These are phyloP conservation scores for Leptinotarsa haldemani DNA, from an alignment of 2,888 invertebrate species.

Conservation along the genomic window DNA sequence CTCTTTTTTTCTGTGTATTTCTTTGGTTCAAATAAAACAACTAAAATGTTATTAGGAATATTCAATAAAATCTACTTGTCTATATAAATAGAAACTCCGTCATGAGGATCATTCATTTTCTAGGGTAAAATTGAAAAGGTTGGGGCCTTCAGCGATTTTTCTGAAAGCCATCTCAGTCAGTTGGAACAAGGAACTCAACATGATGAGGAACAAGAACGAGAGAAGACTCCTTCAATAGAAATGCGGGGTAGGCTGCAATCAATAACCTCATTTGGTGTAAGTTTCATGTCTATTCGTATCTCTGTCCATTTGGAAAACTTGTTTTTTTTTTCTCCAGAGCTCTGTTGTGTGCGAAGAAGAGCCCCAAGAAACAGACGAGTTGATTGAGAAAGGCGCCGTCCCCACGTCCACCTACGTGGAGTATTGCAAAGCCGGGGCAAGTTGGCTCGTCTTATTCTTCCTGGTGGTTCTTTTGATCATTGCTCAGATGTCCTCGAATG, in stretches of 20 bases:
- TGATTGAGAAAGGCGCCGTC: slow-evolving; percentile 75
- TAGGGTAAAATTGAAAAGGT: slow-evolving; percentile 74
- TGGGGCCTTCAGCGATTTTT: slow-evolving; percentile 71
- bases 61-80: no score
- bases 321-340: slow-evolving; percentile 20
- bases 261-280: slow-evolving; percentile 57
- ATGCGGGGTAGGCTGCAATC: slow-evolving; percentile 53
- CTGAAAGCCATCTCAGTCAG: slow-evolving; percentile 64
- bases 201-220: slow-evolving; percentile 61
- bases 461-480: slow-evolving; percentile 71
- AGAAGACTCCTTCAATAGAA: slow-evolving; percentile 46
- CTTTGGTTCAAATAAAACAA: no score
- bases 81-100: no score
- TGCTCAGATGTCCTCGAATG: slow-evolving; percentile 78
- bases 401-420: slow-evolving; percentile 73
- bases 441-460: slow-evolving; percentile 68
- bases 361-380: slow-evolving; percentile 73
- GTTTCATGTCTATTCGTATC: slow-evolving; percentile 20
- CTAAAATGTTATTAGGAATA: no score
- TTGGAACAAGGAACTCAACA: slow-evolving; percentile 49
- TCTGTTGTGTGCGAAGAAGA: slow-evolving; percentile 58
- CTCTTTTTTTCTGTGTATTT: no score
- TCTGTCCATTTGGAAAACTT: not conserved
- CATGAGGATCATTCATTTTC: not conserved
- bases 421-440: slow-evolving; percentile 79